Evolutionary conservation across 2,888 invertebrate genomes (phyloP).

Genomic region (Catotricha subobsoleta): DNA sequence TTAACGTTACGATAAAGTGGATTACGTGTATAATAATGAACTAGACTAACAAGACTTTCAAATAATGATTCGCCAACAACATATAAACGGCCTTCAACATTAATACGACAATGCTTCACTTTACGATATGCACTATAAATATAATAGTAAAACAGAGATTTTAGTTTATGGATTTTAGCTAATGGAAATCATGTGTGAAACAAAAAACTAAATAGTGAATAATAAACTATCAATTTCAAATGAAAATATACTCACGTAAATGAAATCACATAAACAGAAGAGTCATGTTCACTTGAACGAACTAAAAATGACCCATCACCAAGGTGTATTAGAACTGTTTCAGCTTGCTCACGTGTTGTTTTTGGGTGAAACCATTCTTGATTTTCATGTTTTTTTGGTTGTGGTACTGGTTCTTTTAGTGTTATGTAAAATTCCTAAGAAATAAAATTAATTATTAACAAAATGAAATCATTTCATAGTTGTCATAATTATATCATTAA

Average conservation of each 20-base stretch:
- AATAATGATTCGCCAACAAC: conserved; percentile 83
- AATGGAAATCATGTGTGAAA: too few species aligned
- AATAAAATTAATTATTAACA: neutral
- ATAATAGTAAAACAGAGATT: too few species aligned
- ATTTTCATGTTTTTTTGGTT: conserved; percentile 83
- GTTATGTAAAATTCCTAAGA: conserved; percentile 67
- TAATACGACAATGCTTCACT: conserved; percentile 93
- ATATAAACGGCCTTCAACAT: conserved; percentile 78
- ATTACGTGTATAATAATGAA: conserved; percentile 77
- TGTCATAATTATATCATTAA: neutral
- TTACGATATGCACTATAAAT: conserved; percentile 65
- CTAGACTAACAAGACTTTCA: conserved; percentile 88
- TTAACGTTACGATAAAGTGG: conserved; percentile 84
- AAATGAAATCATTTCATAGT: neutral
- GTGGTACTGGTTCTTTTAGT: conserved; percentile 80
- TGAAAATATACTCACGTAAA: conserved; percentile 45
- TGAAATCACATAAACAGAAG: conserved; percentile 77
- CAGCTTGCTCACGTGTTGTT: conserved; percentile 64
- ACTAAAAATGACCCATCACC: conserved; percentile 91
- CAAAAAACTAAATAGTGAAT: neutral
- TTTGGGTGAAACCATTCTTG: conserved; percentile 84
- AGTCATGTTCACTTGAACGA: conserved; percentile 74
- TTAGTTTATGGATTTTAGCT: too few species aligned
- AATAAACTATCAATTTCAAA: neutral
- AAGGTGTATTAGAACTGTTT: conserved; percentile 62